A percentile compares a stretch with the other conserved stretches of the same genome.
These are phyloP conservation scores for Mormyrus lacerda DNA, from an alignment of 2,113 vertebrate genomes.

Conservation along the genomic window DNA sequence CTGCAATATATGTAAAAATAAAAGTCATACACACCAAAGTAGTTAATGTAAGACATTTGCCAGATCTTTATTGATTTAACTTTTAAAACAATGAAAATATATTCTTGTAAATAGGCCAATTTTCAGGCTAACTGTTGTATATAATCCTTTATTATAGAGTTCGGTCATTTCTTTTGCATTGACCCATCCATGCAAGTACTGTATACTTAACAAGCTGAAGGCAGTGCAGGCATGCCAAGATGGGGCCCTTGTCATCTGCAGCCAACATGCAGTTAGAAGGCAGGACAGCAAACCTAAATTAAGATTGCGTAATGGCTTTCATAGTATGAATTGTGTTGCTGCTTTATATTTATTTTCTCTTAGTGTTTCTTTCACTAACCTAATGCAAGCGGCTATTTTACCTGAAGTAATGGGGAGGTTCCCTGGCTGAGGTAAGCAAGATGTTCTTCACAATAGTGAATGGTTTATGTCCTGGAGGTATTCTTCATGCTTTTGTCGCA, in stretches of 20 bases:
- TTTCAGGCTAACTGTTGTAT: not conserved
- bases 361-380: not conserved
- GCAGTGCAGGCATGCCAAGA: not conserved
- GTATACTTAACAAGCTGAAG: not conserved
- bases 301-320: not conserved
- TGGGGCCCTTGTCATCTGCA: not conserved
- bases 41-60: not conserved
- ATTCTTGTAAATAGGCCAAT: not conserved
- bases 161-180: not conserved
- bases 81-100: not conserved
- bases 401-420: not conserved
- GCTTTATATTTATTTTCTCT: not conserved
- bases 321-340: not conserved
- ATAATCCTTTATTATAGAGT: not conserved
- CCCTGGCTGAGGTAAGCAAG: not conserved
- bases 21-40: not conserved
- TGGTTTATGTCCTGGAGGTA: not conserved
- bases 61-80: not conserved
- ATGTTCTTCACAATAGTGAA: not conserved
- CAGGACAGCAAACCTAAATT: not conserved
- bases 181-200: conserved; percentile 4
- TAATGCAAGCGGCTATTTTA: not conserved
- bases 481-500: not conserved
- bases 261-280: not conserved
- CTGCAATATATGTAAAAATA: not conserved